Base-by-base conservation (phyloP, 2,113 vertebrate species). In the Austrofundulus limnaeus region DNA sequence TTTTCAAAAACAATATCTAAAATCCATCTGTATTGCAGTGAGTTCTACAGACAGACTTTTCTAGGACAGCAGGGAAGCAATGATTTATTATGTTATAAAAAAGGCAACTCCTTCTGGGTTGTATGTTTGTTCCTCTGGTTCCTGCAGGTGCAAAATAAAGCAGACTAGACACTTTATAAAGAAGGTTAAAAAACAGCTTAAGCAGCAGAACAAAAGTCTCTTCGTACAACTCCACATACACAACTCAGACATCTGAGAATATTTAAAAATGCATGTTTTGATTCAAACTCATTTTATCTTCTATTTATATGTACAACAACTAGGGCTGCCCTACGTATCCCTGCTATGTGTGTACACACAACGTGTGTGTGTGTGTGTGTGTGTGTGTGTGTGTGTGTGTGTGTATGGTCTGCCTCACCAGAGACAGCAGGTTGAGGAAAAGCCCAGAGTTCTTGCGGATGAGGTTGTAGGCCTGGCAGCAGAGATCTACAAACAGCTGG, bases 381-480 rank as follows among this genome's bases (percentile, higher is more conserved):
- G n/a, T n/a, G n/a, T n/a, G n/a, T n/a, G n/a, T n/a, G n/a, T n/a
- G n/a, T 10, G 24, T 20, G 0, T 20, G 23, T 43, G 17, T 42
- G 11, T 47, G 25, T 42, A 24, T 43, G 15, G 20, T 16, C 2
- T 19, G 24, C 15, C 75, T 94, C 93, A 98, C 97, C 96, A 98
- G 79, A 37, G 96, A 95, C 62, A 98, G 91, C 1, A 99, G 94
- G 90, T 96, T 98, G 84, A 99, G 95, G 89, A 99, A 97, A 61
- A 98, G 95, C 59, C 90, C 93, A 17, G 95, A 94, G 43, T 95
- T 94, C 82, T 98, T 99, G 77, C 97, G 92, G 78, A 98, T 96
- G 81, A 98, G 90, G 84, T 99, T 99, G 91, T 99, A 99, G 61
- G 97, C 95, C 81, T 98, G 96, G 65, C 94, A 97, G 62, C 97